Evolutionary conservation across 2,888 invertebrate species (phyloP).

Genomic region (Plebejus anna): DNA sequence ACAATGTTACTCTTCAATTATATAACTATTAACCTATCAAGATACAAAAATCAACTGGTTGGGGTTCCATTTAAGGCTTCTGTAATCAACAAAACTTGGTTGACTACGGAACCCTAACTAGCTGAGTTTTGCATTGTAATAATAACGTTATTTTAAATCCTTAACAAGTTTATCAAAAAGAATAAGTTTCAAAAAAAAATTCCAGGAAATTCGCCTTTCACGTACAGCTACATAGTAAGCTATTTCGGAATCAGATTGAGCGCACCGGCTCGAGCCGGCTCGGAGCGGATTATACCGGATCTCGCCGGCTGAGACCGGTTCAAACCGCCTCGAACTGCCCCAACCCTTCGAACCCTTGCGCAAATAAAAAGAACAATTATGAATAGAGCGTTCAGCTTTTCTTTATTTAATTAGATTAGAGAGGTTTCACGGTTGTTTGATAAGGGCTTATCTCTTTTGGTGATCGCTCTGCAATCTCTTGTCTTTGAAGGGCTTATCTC

Average conservation of each 20-base stretch:
- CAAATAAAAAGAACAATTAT: constrained; percentile 27
- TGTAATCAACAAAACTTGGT: too few relatives aligned
- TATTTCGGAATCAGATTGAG: constrained; percentile 40
- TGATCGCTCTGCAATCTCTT: constrained; percentile 3
- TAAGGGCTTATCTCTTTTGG: constrained; percentile 19
- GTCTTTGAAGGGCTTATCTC: not conserved
- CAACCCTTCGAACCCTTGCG: constrained; percentile 12
- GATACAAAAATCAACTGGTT: too few relatives aligned
- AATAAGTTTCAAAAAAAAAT: not conserved
- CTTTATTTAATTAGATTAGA: constrained; percentile 19
- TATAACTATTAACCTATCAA: too few relatives aligned
- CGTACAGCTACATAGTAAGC: not conserved
- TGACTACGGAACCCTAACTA: too few relatives aligned
- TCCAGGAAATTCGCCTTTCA: not conserved
- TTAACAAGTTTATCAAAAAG: too few relatives aligned
- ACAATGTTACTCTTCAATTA: too few relatives aligned
- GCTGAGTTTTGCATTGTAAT: too few relatives aligned
- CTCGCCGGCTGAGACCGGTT: constrained; percentile 41
- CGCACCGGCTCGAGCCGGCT: constrained; percentile 45
- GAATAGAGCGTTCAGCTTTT: constrained; percentile 13
- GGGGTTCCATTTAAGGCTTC: too few relatives aligned
- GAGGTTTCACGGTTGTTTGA: constrained; percentile 8
- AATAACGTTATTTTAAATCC: too few relatives aligned
- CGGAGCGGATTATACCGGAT: constrained; percentile 44
- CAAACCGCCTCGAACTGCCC: constrained; percentile 31